phyloP scores from a whole-genome alignment of 2,888 invertebrate species.

The Chloromyia formosa region DNA sequence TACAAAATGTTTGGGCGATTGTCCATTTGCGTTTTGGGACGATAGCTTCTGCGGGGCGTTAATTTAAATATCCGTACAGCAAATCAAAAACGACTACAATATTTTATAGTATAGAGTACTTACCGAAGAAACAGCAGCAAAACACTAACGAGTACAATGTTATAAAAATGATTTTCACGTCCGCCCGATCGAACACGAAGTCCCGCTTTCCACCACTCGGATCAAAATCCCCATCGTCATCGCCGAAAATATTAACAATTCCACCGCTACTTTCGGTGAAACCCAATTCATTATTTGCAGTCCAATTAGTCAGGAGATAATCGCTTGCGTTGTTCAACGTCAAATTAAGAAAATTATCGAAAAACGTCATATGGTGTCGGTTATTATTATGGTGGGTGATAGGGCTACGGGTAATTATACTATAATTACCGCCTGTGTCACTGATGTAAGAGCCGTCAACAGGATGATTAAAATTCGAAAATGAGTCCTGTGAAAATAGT shows the following conservation, averaged over 20 bases:
- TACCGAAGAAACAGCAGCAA: conserved; percentile 84
- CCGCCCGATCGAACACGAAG: conserved; percentile 78
- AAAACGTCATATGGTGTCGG: conserved; percentile 25
- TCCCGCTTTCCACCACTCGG: conserved; percentile 65
- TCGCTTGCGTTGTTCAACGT: conserved; percentile 42
- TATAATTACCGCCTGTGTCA: not conserved
- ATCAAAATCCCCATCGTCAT: conserved; percentile 50
- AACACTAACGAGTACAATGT: conserved; percentile 80
- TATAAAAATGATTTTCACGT: conserved; percentile 78
- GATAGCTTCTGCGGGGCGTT: too few species aligned
- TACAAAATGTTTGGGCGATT: too few species aligned
- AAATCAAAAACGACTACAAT: too few species aligned
- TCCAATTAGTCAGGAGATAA: conserved; percentile 37
- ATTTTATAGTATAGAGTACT: too few species aligned
- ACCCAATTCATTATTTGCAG: conserved; percentile 14
- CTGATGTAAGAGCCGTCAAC: too few species aligned
- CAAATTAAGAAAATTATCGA: conserved; percentile 34
- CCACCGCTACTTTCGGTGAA: conserved; percentile 46
- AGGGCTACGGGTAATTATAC: not conserved
- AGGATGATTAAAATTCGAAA: too few species aligned
- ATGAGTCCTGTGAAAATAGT: too few species aligned
- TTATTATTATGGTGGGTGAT: not conserved
- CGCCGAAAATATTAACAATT: conserved; percentile 48
- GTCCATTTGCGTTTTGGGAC: too few species aligned
- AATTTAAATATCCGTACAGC: too few species aligned